phyloP scores from a whole-genome alignment of 1,140 invertebrate genomes.

The Brachionus plicatilis region DNA sequence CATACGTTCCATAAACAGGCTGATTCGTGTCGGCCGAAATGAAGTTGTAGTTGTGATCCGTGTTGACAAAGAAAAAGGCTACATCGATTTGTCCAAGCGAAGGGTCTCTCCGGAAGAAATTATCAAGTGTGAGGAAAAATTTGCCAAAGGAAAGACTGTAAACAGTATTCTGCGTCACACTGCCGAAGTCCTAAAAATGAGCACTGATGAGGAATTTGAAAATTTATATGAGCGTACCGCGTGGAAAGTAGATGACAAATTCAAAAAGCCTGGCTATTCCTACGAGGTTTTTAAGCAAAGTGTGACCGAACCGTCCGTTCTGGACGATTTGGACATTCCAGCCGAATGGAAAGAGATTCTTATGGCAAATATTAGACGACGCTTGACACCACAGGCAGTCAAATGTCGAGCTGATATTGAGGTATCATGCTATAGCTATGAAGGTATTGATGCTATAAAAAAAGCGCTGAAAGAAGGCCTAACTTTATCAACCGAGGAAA shows the following conservation, averaged over 20 bases:
- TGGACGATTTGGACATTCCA: slow-evolving; percentile 92
- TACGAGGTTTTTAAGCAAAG: slow-evolving; percentile 97
- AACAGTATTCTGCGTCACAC: slow-evolving; percentile 89
- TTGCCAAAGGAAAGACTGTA: slow-evolving; percentile 95
- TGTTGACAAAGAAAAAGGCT: slow-evolving; percentile 99
- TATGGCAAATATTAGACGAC: slow-evolving; percentile 86
- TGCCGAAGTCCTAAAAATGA: slow-evolving; percentile 84
- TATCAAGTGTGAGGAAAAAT: slow-evolving; percentile 94
- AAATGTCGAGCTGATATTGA: slow-evolving; percentile 95
- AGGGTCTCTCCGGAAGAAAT: slow-evolving; percentile 96
- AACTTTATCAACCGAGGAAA: slow-evolving; percentile 63
- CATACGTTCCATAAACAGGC: slow-evolving; percentile 98
- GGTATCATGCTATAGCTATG: slow-evolving; percentile 95
- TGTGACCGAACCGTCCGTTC: slow-evolving; percentile 76
- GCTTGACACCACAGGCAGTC: slow-evolving; percentile 92
- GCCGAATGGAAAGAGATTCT: slow-evolving; percentile 85
- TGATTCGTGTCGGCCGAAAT: slow-evolving; percentile 94
- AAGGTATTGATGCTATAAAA: slow-evolving; percentile 98
- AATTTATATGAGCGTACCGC: slow-evolving; percentile 94
- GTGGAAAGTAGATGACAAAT: slow-evolving; percentile 96
- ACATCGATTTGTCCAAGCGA: slow-evolving; percentile 98
- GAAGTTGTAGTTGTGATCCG: slow-evolving; percentile 98
- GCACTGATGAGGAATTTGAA: slow-evolving; percentile 83
- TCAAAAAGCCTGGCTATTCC: slow-evolving; percentile 86
- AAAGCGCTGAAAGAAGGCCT: slow-evolving; percentile 82